These are phyloP conservation scores for Lepidothrix coronata DNA, from an alignment of 2,113 vertebrate species.

Conservation along the genomic window DNA sequence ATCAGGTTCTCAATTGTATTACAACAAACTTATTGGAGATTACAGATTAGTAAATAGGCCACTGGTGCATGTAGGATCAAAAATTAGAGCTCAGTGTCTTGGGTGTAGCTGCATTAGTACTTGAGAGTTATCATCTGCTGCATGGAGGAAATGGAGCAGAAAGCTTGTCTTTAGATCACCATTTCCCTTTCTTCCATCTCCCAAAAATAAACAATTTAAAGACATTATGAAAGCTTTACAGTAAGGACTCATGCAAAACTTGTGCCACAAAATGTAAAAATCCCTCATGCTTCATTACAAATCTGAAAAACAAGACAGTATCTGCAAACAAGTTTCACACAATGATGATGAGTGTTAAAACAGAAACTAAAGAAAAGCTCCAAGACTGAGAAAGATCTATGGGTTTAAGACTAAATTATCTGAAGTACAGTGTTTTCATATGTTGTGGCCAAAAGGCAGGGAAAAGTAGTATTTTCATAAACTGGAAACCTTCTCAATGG, in stretches of 20 bases:
- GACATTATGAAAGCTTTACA: constrained; percentile 31
- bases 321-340: constrained; percentile 12
- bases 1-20: neutral
- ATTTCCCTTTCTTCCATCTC: constrained; percentile 37
- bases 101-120: neutral
- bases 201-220: constrained; percentile 44
- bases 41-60: neutral
- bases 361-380: constrained; percentile 1
- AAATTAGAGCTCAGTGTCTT: neutral
- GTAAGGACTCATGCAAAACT: constrained; percentile 53
- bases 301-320: constrained; percentile 42
- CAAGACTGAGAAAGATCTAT: neutral
- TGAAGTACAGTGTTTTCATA: neutral
- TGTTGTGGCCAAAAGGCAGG: neutral
- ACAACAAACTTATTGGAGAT: neutral
- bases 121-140: constrained; percentile 3
- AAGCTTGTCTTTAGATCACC: neutral
- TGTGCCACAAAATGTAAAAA: constrained; percentile 60
- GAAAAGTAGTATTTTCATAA: neutral
- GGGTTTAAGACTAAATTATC: neutral
- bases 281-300: constrained; percentile 50
- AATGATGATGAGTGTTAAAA: neutral
- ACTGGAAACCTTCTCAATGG: neutral
- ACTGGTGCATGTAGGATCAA: neutral
- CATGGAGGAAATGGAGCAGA: constrained; percentile 30